A percentile compares a stretch with the other conserved stretches of the same genome.
phyloP scores from a whole-genome alignment of 2,888 invertebrate species.

The Lepidocyrtoides sp. region DNA sequence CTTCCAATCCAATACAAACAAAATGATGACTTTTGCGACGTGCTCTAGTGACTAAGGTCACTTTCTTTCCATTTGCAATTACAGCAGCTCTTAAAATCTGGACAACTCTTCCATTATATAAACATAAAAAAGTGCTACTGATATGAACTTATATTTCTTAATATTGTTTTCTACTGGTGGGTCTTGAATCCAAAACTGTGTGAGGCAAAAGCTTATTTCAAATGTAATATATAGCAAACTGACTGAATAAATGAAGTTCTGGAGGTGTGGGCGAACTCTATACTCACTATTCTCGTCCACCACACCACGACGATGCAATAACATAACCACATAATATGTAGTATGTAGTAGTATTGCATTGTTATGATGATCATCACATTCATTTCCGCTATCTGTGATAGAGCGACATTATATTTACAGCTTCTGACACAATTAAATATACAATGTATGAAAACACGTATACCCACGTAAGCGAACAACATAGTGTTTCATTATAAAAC shows the following conservation, averaged over 20 bases:
- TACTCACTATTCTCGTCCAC: background rate
- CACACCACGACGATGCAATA: background rate
- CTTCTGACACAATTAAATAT: too few species aligned
- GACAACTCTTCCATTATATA: too few species aligned
- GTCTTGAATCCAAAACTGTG: too few species aligned
- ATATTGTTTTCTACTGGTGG: too few species aligned
- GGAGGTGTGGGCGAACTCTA: background rate
- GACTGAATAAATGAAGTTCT: too few species aligned
- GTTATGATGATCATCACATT: background rate
- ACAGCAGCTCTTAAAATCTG: background rate
- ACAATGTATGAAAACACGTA: too few species aligned
- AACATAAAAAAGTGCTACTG: too few species aligned
- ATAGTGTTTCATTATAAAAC: background rate
- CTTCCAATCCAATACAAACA: background rate
- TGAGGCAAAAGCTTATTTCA: too few species aligned
- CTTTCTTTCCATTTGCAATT: background rate
- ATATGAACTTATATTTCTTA: background rate
- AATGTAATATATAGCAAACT: too few species aligned
- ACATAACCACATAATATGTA: slow-evolving; percentile 1
- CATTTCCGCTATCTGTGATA: background rate
- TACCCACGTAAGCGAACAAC: background rate
- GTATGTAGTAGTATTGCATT: too few species aligned
- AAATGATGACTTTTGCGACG: background rate
- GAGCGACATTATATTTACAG: too few species aligned
- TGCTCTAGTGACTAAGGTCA: slow-evolving; percentile 13